A percentile compares a stretch with the other conserved stretches of the same genome.
These are phyloP conservation scores for Eupristina koningsbergeri DNA, from an alignment of 1,140 invertebrate species.

Conservation along the genomic window DNA sequence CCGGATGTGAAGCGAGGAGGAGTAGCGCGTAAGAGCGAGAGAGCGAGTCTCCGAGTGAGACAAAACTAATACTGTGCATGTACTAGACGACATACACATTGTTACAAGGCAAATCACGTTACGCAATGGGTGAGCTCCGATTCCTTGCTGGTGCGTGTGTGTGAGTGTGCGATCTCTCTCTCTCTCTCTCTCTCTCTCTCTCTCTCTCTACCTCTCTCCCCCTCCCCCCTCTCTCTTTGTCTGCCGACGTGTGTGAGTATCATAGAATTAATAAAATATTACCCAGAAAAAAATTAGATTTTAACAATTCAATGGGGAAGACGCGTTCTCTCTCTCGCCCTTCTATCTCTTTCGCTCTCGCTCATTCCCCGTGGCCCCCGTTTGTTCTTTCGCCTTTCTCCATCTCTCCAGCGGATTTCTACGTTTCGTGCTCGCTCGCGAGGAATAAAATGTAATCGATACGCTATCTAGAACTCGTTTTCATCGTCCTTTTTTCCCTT, in stretches of 20 bases:
- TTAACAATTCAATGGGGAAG: conserved; percentile 46
- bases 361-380: not conserved
- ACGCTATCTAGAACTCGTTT: conserved; percentile 48
- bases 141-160: not conserved
- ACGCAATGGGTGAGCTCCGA: conserved; percentile 58
- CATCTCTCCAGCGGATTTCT: conserved; percentile 13
- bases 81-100: conserved; percentile 43
- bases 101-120: conserved; percentile 71
- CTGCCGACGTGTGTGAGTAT: not conserved
- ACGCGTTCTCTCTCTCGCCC: not conserved
- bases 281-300: conserved; percentile 48
- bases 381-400: not conserved
- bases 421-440: conserved; percentile 46
- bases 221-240: not conserved
- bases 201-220: not conserved
- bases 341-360: not conserved
- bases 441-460: conserved; percentile 52
- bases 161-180: not conserved
- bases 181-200: no score
- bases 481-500: conserved; percentile 29
- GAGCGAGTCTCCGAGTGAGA: conserved; percentile 55
- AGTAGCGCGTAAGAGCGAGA: conserved; percentile 17
- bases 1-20: conserved; percentile 55
- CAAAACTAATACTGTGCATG: conserved; percentile 35
- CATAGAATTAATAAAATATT: conserved; percentile 44